These are phyloP conservation scores for Asarcornis scutulata DNA, from an alignment of 2,113 vertebrate genomes.

Conservation along the genomic window DNA sequence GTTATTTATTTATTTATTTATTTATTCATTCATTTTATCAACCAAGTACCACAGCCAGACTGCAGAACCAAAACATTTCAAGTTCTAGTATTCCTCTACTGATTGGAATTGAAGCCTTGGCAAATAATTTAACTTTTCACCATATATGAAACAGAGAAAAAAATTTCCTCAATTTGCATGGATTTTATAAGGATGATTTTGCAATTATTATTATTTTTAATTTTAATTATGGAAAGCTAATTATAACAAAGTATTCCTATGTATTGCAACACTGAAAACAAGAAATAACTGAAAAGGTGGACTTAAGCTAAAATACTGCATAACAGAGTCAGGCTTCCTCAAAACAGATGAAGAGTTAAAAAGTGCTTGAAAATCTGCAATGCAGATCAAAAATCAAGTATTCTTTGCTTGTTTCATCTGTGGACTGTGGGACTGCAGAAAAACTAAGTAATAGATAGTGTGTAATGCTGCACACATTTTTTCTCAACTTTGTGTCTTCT, in stretches of 20 bases:
- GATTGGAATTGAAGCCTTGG: background rate
- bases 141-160: background rate
- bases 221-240: background rate
- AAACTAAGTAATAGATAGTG: background rate
- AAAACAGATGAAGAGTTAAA: background rate
- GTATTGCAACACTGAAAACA: background rate
- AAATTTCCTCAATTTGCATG: background rate
- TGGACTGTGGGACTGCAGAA: background rate
- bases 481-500: background rate
- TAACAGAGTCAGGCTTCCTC: background rate
- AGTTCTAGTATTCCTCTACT: background rate
- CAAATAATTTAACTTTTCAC: background rate
- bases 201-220: background rate
- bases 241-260: background rate
- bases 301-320: background rate
- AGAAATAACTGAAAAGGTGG: background rate
- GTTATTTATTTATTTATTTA: too few relatives aligned
- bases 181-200: background rate
- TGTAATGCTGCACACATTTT: background rate
- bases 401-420: background rate
- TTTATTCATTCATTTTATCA: background rate
- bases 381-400: constrained; percentile 30
- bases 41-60: background rate
- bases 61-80: background rate
- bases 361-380: constrained; percentile 6